Evolutionary conservation across 2,888 invertebrate species (phyloP), one percentile per base, ranked within the genome.

Genomic region (Apocheima hispidaria): DNA sequence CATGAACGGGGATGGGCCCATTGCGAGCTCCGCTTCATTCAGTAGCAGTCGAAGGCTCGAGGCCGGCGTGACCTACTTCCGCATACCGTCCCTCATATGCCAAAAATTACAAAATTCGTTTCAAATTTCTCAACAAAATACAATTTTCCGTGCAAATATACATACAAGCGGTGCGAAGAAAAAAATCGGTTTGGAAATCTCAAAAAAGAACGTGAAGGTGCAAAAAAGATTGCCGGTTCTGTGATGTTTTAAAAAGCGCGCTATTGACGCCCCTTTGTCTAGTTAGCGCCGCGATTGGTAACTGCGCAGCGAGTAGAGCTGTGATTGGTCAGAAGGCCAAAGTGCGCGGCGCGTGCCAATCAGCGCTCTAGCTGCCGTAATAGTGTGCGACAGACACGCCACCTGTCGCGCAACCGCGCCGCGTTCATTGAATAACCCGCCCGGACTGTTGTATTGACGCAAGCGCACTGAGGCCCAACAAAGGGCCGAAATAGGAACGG

Each of bases 391-490:
- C 80, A 64, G 75, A 73, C 72, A 82, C 92, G 92, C 92, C 91
- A 90, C 90, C 92, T 92, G 90, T 88, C 87, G 89, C 87, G 71
- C 82, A 72, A 72, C 76, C 82, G 82, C 81, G 72, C 79, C 78
- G 81, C 79, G 79, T 92, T 89, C 91, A 91, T 92, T 91, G 91
- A 91, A 90, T 80, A 87, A 87, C 83, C 86, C 84, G 82, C 81
- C 88, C 86, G 87, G 90, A 87, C 85, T 87, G 85, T 85, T 86
- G 83, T 84, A 77, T 86, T 87, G 81, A 90, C 92, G 92, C 92
- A 91, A 75, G 92, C 92, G 92, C 84, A 87, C 82, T 90, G 89
- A 88, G 91, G 91, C 90, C 92, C 92, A 87, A 90, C 88, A 87
- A 89, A 92, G 93, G 93, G 92, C 92, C 91, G 91, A 88, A 90